phyloP scores from a whole-genome alignment of 2,797 vertebrate genomes.

The Mallotus villosus region DNA sequence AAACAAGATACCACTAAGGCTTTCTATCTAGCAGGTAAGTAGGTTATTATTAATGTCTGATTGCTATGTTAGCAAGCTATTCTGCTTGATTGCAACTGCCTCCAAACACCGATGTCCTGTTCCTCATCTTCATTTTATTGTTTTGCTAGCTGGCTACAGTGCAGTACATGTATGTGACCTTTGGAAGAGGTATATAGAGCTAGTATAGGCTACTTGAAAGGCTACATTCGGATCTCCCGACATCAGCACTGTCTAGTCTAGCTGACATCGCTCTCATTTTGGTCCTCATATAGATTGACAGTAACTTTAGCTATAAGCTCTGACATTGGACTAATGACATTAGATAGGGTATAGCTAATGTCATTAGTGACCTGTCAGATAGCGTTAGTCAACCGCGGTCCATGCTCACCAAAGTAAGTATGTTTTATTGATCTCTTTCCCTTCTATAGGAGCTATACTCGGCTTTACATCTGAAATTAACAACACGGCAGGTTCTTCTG shows the following conservation, averaged over 20 bases:
- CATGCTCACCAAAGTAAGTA: not conserved
- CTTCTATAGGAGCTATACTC: slow-evolving; percentile 30
- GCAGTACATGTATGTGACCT: not conserved
- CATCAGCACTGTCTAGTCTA: too few relatives aligned
- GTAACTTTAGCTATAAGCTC: not conserved
- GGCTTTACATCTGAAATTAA: slow-evolving; percentile 5
- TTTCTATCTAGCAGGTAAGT: too few relatives aligned
- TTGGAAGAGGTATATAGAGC: not conserved
- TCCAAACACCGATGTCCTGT: too few relatives aligned
- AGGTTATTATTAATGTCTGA: too few relatives aligned
- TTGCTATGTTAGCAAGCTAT: too few relatives aligned
- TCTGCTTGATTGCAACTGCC: too few relatives aligned
- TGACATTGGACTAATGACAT: not conserved
- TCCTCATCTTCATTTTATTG: not conserved
- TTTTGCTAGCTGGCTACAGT: not conserved
- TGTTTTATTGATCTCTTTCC: not conserved
- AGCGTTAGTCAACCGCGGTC: not conserved
- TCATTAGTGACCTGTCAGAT: not conserved
- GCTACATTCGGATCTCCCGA: not conserved
- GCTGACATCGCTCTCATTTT: not conserved
- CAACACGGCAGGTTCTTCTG: not conserved
- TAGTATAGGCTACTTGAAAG: not conserved
- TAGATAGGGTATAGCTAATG: not conserved
- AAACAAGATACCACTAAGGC: too few relatives aligned
- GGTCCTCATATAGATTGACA: not conserved